Conservation (phyloP, 2,113 vertebrate genomes). For the Pogonocichla stellata region DNA sequence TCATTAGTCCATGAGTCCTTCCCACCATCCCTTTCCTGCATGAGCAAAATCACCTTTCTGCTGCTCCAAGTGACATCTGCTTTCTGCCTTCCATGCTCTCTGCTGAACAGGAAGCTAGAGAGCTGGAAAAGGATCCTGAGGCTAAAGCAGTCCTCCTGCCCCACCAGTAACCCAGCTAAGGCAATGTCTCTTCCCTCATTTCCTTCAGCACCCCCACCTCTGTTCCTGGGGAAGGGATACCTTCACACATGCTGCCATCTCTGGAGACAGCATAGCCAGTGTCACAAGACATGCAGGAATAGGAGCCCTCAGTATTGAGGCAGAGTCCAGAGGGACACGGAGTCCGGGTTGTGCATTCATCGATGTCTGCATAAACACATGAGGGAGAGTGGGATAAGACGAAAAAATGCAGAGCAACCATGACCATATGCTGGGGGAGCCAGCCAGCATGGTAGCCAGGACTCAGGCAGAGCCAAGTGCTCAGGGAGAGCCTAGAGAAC, state of each 20-base stretch:
- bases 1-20: not conserved
- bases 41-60: not conserved
- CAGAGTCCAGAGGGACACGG: conserved; percentile 82
- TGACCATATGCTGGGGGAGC: not conserved
- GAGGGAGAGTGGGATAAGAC: not conserved
- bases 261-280: conserved; percentile 80
- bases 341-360: conserved; percentile 79
- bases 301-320: conserved; percentile 86
- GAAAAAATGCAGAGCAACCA: not conserved
- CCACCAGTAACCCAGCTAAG: not conserved
- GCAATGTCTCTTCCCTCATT: not conserved
- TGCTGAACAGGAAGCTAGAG: not conserved
- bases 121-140: not conserved
- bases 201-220: not conserved
- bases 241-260: conserved; percentile 83
- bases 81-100: not conserved
- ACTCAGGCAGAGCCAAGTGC: not conserved
- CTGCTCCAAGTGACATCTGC: not conserved
- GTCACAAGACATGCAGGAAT: conserved; percentile 81
- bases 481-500: not conserved
- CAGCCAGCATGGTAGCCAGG: not conserved
- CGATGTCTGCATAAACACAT: conserved; percentile 76
- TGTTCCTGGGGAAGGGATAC: conserved; percentile 59
- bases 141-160: not conserved
- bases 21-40: not conserved